phyloP scores from a whole-genome alignment of 1,140 invertebrate genomes.

The Drosophila guanche region DNA sequence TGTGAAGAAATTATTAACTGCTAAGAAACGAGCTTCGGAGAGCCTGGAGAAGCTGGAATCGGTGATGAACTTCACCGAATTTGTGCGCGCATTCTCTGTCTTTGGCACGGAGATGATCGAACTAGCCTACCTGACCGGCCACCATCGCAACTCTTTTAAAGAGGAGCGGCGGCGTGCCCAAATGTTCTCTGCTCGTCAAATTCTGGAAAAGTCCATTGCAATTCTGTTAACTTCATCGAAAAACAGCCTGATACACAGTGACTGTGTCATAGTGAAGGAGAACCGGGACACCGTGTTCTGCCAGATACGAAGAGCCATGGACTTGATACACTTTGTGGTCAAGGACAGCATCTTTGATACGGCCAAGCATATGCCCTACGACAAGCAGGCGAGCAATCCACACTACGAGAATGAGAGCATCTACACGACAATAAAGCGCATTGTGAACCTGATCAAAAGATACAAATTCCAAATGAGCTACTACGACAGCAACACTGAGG shows the following conservation, averaged over 20 bases:
- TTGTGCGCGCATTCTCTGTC: slow-evolving; percentile 99
- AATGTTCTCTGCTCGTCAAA: slow-evolving; percentile 96
- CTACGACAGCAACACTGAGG: slow-evolving; percentile 65
- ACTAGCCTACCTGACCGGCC: slow-evolving; percentile 95
- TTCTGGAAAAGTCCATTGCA: slow-evolving; percentile 98
- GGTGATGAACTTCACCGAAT: slow-evolving; percentile 98
- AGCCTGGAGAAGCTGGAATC: slow-evolving; percentile 94
- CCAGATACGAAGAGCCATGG: slow-evolving; percentile 98
- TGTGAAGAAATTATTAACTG: slow-evolving; percentile 97
- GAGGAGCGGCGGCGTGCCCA: slow-evolving; percentile 97
- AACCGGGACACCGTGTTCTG: slow-evolving; percentile 98
- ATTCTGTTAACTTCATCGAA: slow-evolving; percentile 98
- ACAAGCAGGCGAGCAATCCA: slow-evolving; percentile 61
- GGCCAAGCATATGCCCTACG: slow-evolving; percentile 80
- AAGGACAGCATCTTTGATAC: slow-evolving; percentile 93
- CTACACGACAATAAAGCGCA: slow-evolving; percentile 90
- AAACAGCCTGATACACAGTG: slow-evolving; percentile 96
- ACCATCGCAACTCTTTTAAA: slow-evolving; percentile 94
- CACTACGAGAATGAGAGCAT: slow-evolving; percentile 86
- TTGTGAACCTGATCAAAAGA: slow-evolving; percentile 93
- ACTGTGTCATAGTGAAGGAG: slow-evolving; percentile 95
- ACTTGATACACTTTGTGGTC: slow-evolving; percentile 98
- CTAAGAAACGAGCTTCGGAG: slow-evolving; percentile 97
- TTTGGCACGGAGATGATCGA: slow-evolving; percentile 99
- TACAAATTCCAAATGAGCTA: slow-evolving; percentile 66